Evolutionary conservation across 2,797 vertebrate species (phyloP).

Genomic region (Caiman crocodilus): DNA sequence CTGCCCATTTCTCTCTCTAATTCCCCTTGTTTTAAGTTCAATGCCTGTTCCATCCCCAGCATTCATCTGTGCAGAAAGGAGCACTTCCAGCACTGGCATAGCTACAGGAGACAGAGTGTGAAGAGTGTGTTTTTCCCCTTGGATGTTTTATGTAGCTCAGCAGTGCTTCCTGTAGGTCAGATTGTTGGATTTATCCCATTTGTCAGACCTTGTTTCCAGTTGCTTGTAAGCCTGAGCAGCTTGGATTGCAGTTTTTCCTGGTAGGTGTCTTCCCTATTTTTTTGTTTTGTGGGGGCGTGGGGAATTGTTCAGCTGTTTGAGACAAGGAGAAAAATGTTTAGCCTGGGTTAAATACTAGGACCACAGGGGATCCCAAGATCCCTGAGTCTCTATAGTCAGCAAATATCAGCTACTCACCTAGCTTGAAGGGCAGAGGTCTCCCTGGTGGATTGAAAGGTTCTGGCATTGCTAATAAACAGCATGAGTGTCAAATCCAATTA

Average conservation of each 20-base stretch:
- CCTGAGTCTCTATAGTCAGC: no score
- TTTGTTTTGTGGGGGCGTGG: not conserved
- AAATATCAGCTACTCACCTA: not conserved
- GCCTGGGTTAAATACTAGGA: not conserved
- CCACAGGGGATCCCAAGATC: no score
- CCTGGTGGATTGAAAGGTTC: not conserved
- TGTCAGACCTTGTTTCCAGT: not conserved
- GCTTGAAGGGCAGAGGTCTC: not conserved
- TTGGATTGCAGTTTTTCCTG: not conserved
- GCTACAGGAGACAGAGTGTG: no score
- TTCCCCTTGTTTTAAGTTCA: not conserved
- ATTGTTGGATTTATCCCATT: not conserved
- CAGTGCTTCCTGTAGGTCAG: not conserved
- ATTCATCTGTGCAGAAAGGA: not conserved
- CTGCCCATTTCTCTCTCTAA: not conserved
- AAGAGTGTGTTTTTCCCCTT: no score
- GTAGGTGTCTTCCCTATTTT: not conserved
- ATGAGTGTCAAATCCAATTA: not conserved
- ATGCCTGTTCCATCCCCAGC: not conserved
- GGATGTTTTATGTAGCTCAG: no score
- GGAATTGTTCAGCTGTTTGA: not conserved
- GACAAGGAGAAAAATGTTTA: not conserved
- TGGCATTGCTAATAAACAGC: not conserved
- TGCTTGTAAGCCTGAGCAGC: not conserved
- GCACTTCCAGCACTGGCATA: not conserved